phyloP scores from a whole-genome alignment of 2,113 vertebrate genomes.

The Gracilinanus agilis region DNA sequence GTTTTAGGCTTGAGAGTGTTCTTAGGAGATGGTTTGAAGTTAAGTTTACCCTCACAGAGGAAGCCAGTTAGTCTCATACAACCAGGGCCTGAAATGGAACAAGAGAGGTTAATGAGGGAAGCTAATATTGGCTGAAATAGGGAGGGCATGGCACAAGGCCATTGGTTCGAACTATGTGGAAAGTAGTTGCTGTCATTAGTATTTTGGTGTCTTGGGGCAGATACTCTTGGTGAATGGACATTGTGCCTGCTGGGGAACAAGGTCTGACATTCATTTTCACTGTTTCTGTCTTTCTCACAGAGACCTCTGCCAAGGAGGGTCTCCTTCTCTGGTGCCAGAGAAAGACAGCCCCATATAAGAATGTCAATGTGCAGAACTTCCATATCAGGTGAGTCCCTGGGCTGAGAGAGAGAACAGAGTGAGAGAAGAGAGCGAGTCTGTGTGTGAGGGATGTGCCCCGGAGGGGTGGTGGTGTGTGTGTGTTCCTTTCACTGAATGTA shows the following conservation, averaged over 20 bases:
- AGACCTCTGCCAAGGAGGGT: slow-evolving; percentile 97
- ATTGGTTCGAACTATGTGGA: background rate
- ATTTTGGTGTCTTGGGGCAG: background rate
- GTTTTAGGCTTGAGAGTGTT: background rate
- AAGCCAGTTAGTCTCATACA: background rate
- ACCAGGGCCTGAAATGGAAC: background rate
- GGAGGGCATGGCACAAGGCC: background rate
- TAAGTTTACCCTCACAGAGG: background rate
- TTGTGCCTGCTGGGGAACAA: fast-evolving
- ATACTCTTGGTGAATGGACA: background rate
- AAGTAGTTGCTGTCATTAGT: background rate
- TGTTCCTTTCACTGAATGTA: background rate
- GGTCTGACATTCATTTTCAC: fast-evolving
- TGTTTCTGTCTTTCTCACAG: slow-evolving; percentile 78
- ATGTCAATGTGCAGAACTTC: slow-evolving; percentile 99
- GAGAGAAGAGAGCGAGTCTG: no score
- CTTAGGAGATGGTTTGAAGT: background rate
- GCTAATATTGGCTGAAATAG: background rate
- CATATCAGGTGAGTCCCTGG: slow-evolving; percentile 90
- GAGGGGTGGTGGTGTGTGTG: background rate
- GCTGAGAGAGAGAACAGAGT: fast-evolving
- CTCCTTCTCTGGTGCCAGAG: slow-evolving; percentile 97
- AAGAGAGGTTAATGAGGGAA: background rate
- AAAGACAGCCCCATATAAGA: slow-evolving; percentile 97
- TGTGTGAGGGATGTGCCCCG: no score